These are phyloP conservation scores for Limnephilus auricula DNA, from an alignment of 2,888 invertebrate species.

Conservation along the genomic window DNA sequence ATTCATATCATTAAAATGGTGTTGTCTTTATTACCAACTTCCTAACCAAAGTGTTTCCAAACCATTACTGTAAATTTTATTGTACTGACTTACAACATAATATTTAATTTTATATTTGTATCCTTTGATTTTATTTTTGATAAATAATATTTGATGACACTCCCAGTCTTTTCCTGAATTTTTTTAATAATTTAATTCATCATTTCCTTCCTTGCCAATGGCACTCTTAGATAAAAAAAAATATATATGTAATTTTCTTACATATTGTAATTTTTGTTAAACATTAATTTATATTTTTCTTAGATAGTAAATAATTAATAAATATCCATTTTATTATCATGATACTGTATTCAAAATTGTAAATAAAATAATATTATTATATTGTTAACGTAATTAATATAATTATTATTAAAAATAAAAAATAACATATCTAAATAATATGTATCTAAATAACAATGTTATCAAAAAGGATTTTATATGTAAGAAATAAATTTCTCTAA, in stretches of 20 bases:
- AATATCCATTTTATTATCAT: background rate
- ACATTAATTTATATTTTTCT: background rate
- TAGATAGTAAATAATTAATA: conserved; percentile 1
- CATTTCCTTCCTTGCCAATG: background rate
- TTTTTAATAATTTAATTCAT: background rate
- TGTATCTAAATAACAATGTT: conserved; percentile 2
- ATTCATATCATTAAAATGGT: background rate
- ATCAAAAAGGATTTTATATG: background rate
- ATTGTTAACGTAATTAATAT: conserved; percentile 2
- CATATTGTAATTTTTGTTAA: background rate
- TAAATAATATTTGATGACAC: too few species aligned
- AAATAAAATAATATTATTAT: background rate
- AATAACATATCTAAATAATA: background rate
- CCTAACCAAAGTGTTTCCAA: background rate
- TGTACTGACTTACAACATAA: background rate
- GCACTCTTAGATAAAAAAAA: background rate
- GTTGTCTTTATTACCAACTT: background rate
- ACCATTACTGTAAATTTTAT: background rate
- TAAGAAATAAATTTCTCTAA: conserved; percentile 2
- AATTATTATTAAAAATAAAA: background rate
- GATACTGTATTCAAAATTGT: background rate
- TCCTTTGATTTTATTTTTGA: background rate
- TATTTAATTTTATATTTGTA: background rate
- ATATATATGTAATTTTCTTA: background rate
- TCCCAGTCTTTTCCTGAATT: background rate